phyloP scores from a whole-genome alignment of 2,797 vertebrate genomes.

The Eupleurogrammus muticus region DNA sequence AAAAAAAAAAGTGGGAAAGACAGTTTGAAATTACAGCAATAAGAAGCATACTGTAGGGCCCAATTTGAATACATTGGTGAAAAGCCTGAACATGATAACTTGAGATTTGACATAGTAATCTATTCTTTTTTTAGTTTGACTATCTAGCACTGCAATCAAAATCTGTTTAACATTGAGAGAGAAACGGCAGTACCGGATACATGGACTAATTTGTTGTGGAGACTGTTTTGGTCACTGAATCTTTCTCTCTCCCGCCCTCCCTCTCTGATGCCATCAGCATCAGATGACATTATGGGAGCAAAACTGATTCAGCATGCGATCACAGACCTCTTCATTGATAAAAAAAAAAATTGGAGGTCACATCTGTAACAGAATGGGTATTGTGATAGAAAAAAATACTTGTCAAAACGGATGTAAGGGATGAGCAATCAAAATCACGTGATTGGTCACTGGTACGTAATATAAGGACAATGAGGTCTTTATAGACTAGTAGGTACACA shows the following conservation, averaged over 20 bases:
- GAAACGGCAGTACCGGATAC: constrained; percentile 4
- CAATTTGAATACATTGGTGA: constrained; percentile 19
- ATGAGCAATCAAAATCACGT: constrained; percentile 31
- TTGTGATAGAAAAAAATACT: constrained; percentile 19
- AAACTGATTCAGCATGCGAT: constrained; percentile 40
- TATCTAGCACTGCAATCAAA: background rate
- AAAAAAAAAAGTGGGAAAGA: background rate
- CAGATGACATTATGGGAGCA: constrained; percentile 29
- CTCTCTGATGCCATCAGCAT: constrained; percentile 14
- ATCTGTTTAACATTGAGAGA: constrained; percentile 12
- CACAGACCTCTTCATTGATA: constrained; percentile 35
- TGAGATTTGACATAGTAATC: constrained; percentile 24
- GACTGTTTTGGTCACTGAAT: background rate
- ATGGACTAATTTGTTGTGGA: constrained; percentile 17
- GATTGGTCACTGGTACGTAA: background rate
- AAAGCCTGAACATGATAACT: constrained; percentile 30
- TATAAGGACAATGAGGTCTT: constrained; percentile 5
- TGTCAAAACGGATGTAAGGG: constrained; percentile 2
- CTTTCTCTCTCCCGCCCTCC: background rate
- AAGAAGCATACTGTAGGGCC: background rate
- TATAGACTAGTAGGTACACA: background rate
- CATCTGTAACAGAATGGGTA: constrained; percentile 29
- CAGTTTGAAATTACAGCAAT: background rate
- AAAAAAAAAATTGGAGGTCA: constrained; percentile 17
- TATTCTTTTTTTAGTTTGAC: constrained; percentile 32